Evolutionary conservation across 2,888 invertebrate species (phyloP), one percentile per base, ranked within the genome.

Genomic region (Drosophila acutilabella): DNA sequence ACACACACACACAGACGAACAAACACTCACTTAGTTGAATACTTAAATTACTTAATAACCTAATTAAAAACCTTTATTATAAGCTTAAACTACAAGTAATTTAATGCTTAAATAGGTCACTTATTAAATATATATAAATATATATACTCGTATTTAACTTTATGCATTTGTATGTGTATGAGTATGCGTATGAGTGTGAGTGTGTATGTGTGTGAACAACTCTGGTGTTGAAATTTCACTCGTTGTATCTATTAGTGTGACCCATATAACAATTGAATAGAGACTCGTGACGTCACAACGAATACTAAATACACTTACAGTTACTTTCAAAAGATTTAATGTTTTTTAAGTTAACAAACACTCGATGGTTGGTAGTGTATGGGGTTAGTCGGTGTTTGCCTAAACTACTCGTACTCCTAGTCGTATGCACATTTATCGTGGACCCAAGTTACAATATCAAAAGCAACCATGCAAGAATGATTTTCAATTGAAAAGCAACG

Each of bases 401-500:
- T 13, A 16, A 13, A 30, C 13, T 20, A 20, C 20, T 20, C 20
- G 20, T 20, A 20, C 20, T 23, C 23, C 4, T 16, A 11, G 18
- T 18, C 30, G 18, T 10, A 14, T 56, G 42, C 54, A 44, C 5
- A 33, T 44, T 30, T 42, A 54, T 44, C 40, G 30, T 30, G 26
- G 40, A 11, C 33, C 13, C 53, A 10, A 36, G 36, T 48, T 38
- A 64, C 71, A 76, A 62, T 75, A 69, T 72, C 69, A 66, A 58
- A 57, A 52, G 68, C 73, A 73, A 23, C 56, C 69, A 75, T 73
- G 78, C 74, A 69, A 67, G 80, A 81, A 66, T 81, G 81, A 67
- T 68, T 74, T 77, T 79, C 81, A 79, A 80, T 80, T 80, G 81
- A 81, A 78, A 69, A 72, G 71, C 80, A 62, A 75, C 57, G 76